Conservation (phyloP, 92 coral and sea anemone genomes). For the Isaurus tuberculatus region DNA sequence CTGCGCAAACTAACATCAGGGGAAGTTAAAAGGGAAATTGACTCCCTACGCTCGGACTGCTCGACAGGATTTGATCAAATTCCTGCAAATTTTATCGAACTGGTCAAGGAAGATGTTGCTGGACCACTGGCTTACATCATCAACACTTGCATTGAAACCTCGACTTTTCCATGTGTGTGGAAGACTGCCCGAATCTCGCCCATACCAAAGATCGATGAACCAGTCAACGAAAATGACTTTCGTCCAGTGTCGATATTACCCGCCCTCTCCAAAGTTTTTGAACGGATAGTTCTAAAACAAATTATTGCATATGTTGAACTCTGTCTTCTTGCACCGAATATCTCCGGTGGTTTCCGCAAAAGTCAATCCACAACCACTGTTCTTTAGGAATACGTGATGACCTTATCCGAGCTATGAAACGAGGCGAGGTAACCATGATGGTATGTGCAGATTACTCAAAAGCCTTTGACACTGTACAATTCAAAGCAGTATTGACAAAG, state of each 20-base stretch:
- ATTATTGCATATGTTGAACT: conserved; percentile 33
- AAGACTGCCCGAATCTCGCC: conserved; percentile 48
- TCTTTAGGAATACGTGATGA: conserved; percentile 30
- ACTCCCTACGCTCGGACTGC: conserved; percentile 37
- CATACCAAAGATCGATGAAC: conserved; percentile 46
- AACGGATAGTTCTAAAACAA: conserved; percentile 36
- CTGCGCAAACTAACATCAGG: conserved; percentile 33
- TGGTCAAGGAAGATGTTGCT: conserved; percentile 30
- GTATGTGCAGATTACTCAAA: conserved; percentile 8
- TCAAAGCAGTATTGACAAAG: conserved; percentile 7
- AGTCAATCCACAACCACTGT: conserved; percentile 34
- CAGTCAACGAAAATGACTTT: conserved; percentile 24
- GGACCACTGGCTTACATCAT: conserved; percentile 38
- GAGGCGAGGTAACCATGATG: conserved; percentile 30
- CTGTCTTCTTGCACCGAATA: conserved; percentile 37
- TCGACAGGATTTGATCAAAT: conserved; percentile 51
- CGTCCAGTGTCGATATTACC: conserved; percentile 36
- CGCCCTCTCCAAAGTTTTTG: conserved; percentile 42
- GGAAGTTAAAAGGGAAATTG: conserved; percentile 35
- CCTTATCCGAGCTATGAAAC: conserved; percentile 38
- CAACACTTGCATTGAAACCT: conserved; percentile 43
- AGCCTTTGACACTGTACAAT: conserved; percentile 10
- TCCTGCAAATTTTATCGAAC: conserved; percentile 42
- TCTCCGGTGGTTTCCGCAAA: conserved; percentile 57
- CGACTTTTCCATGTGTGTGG: conserved; percentile 41